Conservation (phyloP, 2,797 vertebrate genomes). For the Okamejei kenojei region DNA sequence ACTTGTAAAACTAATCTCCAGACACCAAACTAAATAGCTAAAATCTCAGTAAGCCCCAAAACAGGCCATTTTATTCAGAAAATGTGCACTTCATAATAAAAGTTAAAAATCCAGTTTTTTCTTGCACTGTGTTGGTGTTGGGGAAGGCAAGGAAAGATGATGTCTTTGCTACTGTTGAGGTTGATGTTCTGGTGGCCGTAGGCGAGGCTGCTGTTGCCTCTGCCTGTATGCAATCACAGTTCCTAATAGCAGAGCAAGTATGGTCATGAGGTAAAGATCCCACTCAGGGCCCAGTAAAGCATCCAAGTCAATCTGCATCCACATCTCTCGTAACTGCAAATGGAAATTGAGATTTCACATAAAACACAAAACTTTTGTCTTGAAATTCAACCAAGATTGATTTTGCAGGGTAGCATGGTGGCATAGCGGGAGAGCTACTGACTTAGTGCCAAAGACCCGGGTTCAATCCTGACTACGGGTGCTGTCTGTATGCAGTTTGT, state of each 20-base stretch:
- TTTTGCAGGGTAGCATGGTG: too few species aligned
- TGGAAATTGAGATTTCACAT: not conserved
- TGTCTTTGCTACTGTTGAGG: conserved; percentile 47
- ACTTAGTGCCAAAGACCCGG: too few species aligned
- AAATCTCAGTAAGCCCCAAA: conserved; percentile 20
- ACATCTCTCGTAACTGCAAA: conserved; percentile 72
- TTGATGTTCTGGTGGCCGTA: conserved; percentile 56
- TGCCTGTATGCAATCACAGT: conserved; percentile 94
- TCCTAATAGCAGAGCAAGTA: conserved; percentile 87
- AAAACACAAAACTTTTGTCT: not conserved
- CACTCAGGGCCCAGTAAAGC: conserved; percentile 93
- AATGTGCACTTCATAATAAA: conserved; percentile 10
- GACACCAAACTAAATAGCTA: conserved; percentile 1
- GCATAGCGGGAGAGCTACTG: too few species aligned
- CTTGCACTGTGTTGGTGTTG: not conserved
- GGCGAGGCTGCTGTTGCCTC: conserved; percentile 84
- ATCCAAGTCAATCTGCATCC: conserved; percentile 86
- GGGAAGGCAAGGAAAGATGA: too few species aligned
- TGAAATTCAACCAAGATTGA: not conserved
- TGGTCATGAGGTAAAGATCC: conserved; percentile 99
- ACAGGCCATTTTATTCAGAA: conserved; percentile 22
- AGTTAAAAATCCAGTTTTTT: not conserved
- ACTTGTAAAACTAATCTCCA: conserved; percentile 21
- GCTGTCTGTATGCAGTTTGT: too few species aligned
- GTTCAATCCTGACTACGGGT: too few species aligned